Evolutionary conservation across 2,113 vertebrate species (phyloP), one percentile per base, ranked within the genome.

Genomic region (Glaucidium brasilianum): DNA sequence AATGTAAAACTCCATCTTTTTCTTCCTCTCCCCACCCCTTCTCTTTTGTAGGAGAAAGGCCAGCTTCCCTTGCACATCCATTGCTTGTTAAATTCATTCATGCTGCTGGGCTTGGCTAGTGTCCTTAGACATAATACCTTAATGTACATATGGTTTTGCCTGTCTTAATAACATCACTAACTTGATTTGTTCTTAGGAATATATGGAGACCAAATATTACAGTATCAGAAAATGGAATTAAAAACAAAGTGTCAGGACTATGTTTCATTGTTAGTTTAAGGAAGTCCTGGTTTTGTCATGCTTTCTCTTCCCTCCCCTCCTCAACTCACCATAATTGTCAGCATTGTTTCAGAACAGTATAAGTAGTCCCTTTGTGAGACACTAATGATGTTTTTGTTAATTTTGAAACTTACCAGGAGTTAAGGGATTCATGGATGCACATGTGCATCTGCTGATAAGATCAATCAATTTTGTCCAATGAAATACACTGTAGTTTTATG

Each of bases 401-500:
- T 92, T 96, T 92, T 94, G 66, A 95, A 95, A 90, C 63, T 94
- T 79, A 83, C 37, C n/a, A 26, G 53, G 62, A 96, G 37, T 86
- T 97, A 83, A 74, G 85, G 19, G 35, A 93, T 94, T 96, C 3
- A 1, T 77, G 64, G 81, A 85, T 90, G 47, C 35, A 43, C 18
- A 6, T n/a, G 34, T 53, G 64, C 30, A 85, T 94, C 60, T 13
- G 7, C 84, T 85, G 58, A 69, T 77, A 67, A 93, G 92, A 96
- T 96, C 95, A 89, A 86, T 86, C 83, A 45, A 85, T 89, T 97
- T 96, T 97, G 72, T 95, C 62, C 79, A 74, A 49, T 47, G 41
- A 97, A 97, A 96, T 73, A 76, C 59, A 88, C 49, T 82, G 81
- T 78, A 96, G 90, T 94, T 97, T 96, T 92, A 95, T 86, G 81